These are phyloP conservation scores for Drosophila meridionalis DNA, from an alignment of 2,888 invertebrate genomes.

Conservation along the genomic window DNA sequence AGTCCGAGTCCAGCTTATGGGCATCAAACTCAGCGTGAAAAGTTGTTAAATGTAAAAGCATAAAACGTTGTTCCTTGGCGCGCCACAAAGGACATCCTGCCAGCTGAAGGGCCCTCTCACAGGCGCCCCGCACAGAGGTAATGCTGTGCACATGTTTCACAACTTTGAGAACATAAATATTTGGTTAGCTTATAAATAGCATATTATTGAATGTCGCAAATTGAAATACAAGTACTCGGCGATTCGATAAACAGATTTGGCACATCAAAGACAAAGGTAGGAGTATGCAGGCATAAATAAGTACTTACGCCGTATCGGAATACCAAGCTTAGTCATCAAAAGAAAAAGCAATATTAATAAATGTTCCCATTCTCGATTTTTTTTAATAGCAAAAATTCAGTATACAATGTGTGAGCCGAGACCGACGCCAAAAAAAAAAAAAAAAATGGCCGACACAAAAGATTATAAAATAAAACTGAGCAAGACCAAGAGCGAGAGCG, in stretches of 20 bases:
- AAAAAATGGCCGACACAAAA: slow-evolving; percentile 15
- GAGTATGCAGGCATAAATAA: background rate
- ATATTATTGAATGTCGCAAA: slow-evolving; percentile 36
- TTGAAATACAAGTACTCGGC: slow-evolving; percentile 32
- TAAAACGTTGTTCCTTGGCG: slow-evolving; percentile 6
- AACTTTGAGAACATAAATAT: slow-evolving; percentile 3
- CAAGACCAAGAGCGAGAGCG: background rate
- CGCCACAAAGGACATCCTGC: background rate
- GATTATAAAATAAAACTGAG: background rate
- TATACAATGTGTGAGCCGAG: slow-evolving; percentile 39
- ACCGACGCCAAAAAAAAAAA: background rate
- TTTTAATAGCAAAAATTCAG: slow-evolving; percentile 35
- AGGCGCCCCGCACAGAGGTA: slow-evolving; percentile 27
- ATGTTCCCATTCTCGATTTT: slow-evolving; percentile 13
- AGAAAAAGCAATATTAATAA: background rate
- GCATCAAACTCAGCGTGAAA: slow-evolving; percentile 25
- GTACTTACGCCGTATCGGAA: slow-evolving; percentile 11
- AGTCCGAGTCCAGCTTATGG: slow-evolving; percentile 8
- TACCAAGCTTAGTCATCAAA: slow-evolving; percentile 10
- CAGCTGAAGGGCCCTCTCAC: slow-evolving; percentile 1
- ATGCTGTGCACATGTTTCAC: background rate
- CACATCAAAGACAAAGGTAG: slow-evolving; percentile 45
- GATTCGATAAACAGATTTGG: slow-evolving; percentile 14
- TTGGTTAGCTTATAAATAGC: slow-evolving; percentile 11
- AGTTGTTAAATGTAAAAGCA: slow-evolving; percentile 11